phyloP scores from a whole-genome alignment of 1,140 invertebrate genomes.

The Sinonovacula constricta region DNA sequence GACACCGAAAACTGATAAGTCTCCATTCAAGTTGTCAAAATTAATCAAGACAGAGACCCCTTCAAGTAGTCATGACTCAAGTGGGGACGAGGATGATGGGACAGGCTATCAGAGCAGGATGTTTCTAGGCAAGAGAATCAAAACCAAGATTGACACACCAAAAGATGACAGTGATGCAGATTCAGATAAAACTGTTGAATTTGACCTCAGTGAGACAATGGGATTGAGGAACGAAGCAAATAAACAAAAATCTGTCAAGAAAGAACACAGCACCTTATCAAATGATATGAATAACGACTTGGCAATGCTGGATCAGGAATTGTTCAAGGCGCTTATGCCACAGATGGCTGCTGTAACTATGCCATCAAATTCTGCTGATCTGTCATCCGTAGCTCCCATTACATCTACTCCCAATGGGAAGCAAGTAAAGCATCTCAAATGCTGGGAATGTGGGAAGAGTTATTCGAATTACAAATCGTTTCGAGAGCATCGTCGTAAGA shows the following conservation, averaged over 20 bases:
- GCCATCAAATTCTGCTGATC: background rate
- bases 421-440: constrained; percentile 16
- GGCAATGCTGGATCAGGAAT: constrained; percentile 32
- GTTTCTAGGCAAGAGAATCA: too few relatives aligned
- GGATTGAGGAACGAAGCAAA: too few relatives aligned
- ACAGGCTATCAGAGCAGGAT: background rate
- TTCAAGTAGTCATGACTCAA: too few relatives aligned
- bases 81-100: too few relatives aligned
- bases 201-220: constrained; percentile 18
- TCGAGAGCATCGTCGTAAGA: constrained; percentile 44
- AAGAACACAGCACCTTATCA: too few relatives aligned
- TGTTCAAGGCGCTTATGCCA: constrained; percentile 27
- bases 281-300: constrained; percentile 7
- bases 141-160: too few relatives aligned
- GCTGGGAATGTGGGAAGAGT: constrained; percentile 44
- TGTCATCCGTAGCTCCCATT: too few relatives aligned
- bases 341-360: background rate
- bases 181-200: constrained; percentile 41
- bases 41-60: too few relatives aligned
- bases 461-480: constrained; percentile 46
- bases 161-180: constrained; percentile 1
- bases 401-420: background rate
- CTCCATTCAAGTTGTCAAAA: background rate
- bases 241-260: too few relatives aligned
- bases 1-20: background rate